phyloP scores from a whole-genome alignment of 1,140 invertebrate species.

The Nymphalis io region DNA sequence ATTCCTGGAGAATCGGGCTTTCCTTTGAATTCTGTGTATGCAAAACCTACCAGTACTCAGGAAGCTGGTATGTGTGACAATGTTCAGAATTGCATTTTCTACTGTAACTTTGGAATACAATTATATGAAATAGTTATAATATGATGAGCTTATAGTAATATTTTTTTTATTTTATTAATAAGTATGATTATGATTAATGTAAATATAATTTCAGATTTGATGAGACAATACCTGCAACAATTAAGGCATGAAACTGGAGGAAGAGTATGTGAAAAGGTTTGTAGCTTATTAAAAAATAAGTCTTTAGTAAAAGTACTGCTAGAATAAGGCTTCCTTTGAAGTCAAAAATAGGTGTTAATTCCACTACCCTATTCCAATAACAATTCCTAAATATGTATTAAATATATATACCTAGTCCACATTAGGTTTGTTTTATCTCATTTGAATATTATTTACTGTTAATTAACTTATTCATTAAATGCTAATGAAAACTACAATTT shows the following conservation, averaged over 20 bases:
- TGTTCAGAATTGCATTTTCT: constrained; percentile 19
- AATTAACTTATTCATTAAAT: too few species aligned
- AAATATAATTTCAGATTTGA: constrained; percentile 85
- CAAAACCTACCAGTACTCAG: constrained; percentile 88
- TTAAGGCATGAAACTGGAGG: constrained; percentile 96
- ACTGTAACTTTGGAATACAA: too few species aligned
- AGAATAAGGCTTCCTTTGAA: too few species aligned
- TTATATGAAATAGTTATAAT: background rate
- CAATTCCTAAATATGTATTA: too few species aligned
- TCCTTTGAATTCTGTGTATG: constrained; percentile 98
- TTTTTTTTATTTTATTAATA: too few species aligned
- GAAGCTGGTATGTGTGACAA: constrained; percentile 86
- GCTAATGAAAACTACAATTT: too few species aligned
- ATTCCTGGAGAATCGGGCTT: constrained; percentile 98
- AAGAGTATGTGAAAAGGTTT: constrained; percentile 91
- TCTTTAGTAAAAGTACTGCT: too few species aligned
- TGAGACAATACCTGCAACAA: constrained; percentile 97
- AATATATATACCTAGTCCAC: too few species aligned
- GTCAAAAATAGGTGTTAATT: too few species aligned
- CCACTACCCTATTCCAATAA: too few species aligned
- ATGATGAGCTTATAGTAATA: background rate
- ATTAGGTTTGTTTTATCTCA: too few species aligned
- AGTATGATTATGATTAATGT: constrained; percentile 18
- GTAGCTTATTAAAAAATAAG: constrained; percentile 2
- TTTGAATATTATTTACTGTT: too few species aligned